Base-by-base conservation (phyloP, 2,113 vertebrate species). In the Tenrec ecaudatus region DNA sequence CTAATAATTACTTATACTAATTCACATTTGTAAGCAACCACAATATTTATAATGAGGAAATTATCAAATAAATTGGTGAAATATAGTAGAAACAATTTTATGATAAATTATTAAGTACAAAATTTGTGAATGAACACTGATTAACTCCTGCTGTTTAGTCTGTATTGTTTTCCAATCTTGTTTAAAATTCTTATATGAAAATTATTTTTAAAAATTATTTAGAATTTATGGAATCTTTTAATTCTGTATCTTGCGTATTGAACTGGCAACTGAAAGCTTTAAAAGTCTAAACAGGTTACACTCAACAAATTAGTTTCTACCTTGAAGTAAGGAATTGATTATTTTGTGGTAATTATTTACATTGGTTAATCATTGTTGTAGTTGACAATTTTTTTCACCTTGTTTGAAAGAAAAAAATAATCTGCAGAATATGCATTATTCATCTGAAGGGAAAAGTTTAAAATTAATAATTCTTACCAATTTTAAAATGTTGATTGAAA, bases 391-490 rank as follows among this genome's bases (percentile, higher is more conserved):
- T 86, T 85, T 88, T 96, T 95, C 27, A 90, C 23, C 14, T 82
- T 77, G 53, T 79, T 85, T 17, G 57, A 11, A 47, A 80, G 60
- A 93, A 82, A 43, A 88, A 25, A 80, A 86, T 68, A 53, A 16
- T 90, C 66, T 94, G 36, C 7, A 79, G 47, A 84, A 2, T 83
- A 11, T 82, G 29, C 15, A 82, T 96, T 96, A 88, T 4, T 88
- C 82, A 85, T 87, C 8, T 82, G 88, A 86, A 88, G 86, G 53
- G 82, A 90, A 91, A 17, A 12, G 80, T 92, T 2, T 73, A 82
- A 64, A 94, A 87, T 69, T 94, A 89, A 92, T 94, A 43, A 86
- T 85, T 92, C 7, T 29, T 96, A 77, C 12, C 81, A 91, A 57
- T 62, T 95, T 93, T 79, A 80, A 91, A 91, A 19, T 71, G 22